Conservation (phyloP, 2,113 vertebrate species). For the Isurus oxyrinchus region DNA sequence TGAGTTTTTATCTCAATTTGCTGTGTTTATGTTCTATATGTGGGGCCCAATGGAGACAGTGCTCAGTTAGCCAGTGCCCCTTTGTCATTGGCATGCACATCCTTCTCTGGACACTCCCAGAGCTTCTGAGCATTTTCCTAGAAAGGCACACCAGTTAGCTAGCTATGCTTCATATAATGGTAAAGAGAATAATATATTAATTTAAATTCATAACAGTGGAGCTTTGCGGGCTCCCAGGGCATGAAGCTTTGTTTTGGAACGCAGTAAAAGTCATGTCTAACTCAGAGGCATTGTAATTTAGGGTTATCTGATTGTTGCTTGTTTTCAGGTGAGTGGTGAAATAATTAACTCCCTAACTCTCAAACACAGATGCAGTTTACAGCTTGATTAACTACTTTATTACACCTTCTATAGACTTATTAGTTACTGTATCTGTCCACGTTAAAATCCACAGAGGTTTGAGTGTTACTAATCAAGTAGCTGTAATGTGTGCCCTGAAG, state of each 20-base stretch:
- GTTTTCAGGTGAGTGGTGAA: slow-evolving; percentile 21
- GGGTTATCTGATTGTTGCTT: background rate
- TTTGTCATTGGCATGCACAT: background rate
- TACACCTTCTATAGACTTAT: slow-evolving; percentile 10
- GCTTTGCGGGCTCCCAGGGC: background rate
- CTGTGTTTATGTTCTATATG: background rate
- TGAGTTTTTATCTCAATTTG: background rate
- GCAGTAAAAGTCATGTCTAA: background rate
- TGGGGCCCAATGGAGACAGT: background rate
- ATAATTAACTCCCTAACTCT: slow-evolving; percentile 32
- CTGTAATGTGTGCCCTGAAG: background rate
- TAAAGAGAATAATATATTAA: background rate
- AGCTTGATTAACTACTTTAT: slow-evolving; percentile 35
- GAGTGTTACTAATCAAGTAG: background rate
- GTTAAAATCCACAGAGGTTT: slow-evolving; percentile 10
- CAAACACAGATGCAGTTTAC: slow-evolving; percentile 24
- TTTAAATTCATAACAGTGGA: slow-evolving; percentile 28
- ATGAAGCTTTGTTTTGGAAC: slow-evolving; percentile 6
- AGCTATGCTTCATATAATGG: background rate
- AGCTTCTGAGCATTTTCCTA: background rate
- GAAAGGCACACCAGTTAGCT: slow-evolving; percentile 13
- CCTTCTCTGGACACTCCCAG: no score
- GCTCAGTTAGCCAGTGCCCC: background rate
- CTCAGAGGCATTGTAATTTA: slow-evolving; percentile 17
- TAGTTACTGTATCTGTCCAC: slow-evolving; percentile 30